Conservation (phyloP, 2,888 invertebrate species). For the Timema cristinae region DNA sequence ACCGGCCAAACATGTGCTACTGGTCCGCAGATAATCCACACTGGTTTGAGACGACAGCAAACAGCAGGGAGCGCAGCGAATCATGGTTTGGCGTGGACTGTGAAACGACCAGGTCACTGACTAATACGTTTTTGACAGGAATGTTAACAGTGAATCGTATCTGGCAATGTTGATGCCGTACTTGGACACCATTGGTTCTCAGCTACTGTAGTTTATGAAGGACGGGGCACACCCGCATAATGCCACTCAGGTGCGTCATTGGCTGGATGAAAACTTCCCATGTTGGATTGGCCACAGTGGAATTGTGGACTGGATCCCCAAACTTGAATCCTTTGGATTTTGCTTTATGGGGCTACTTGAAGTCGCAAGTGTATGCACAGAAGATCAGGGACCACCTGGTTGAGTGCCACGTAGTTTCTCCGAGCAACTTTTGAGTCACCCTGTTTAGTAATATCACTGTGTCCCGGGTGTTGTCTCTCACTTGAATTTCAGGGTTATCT, state of each 20-base stretch:
- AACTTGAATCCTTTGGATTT: too few relatives aligned
- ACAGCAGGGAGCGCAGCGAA: neutral
- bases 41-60: neutral
- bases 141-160: neutral
- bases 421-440: too few relatives aligned
- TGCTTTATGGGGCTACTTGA: too few relatives aligned
- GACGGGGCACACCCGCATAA: neutral
- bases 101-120: neutral
- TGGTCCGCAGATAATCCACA: neutral
- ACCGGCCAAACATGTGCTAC: neutral
- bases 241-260: neutral
- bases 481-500: too few relatives aligned
- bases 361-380: too few relatives aligned
- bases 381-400: too few relatives aligned
- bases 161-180: neutral
- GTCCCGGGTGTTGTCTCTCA: too few relatives aligned
- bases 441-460: too few relatives aligned
- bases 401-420: too few relatives aligned
- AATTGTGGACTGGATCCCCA: too few relatives aligned
- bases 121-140: neutral
- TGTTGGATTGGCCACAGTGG: neutral
- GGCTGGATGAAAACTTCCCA: conserved; percentile 2
- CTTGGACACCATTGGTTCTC: neutral
- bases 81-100: neutral
- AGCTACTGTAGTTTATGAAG: neutral